Evolutionary conservation across 2,888 invertebrate genomes (phyloP).

Genomic region (Hyposoter didymator): DNA sequence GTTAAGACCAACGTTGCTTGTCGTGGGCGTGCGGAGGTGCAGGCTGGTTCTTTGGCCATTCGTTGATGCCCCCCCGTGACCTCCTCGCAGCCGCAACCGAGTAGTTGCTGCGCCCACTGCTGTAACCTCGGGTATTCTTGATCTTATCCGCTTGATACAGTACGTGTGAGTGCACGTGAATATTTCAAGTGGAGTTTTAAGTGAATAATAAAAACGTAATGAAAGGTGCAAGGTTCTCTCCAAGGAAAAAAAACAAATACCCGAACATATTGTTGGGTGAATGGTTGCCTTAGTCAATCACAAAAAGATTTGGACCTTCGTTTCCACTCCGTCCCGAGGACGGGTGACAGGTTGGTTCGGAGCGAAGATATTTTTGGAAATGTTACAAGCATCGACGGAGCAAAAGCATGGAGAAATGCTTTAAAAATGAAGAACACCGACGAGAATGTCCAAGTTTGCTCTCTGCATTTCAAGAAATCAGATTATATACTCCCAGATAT

Average conservation of each 20-base stretch:
- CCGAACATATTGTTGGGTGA: conserved; percentile 54
- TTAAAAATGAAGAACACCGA: conserved; percentile 46
- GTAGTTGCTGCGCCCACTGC: too few species aligned
- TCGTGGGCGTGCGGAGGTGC: too few species aligned
- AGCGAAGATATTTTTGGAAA: conserved; percentile 52
- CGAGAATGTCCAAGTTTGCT: conserved; percentile 42
- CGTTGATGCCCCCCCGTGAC: too few species aligned
- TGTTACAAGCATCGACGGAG: conserved; percentile 33
- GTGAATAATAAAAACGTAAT: too few species aligned
- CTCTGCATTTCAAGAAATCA: conserved; percentile 44
- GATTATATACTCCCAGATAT: conserved; percentile 55
- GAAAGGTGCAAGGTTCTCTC: too few species aligned
- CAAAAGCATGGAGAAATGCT: conserved; percentile 51
- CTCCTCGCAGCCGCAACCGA: too few species aligned
- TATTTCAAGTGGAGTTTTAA: too few species aligned
- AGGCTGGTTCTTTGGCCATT: too few species aligned
- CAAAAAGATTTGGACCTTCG: conserved; percentile 49
- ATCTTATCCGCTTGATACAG: too few species aligned
- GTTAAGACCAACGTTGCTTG: too few species aligned
- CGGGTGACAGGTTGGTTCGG: conserved; percentile 44
- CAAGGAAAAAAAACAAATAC: neutral
- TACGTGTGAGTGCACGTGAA: too few species aligned
- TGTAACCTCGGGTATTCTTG: too few species aligned
- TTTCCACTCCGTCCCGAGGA: conserved; percentile 51
- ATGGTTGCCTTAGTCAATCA: conserved; percentile 50